Evolutionary conservation across 2,888 invertebrate genomes (phyloP).

Genomic region (Oscheius myriophilus): DNA sequence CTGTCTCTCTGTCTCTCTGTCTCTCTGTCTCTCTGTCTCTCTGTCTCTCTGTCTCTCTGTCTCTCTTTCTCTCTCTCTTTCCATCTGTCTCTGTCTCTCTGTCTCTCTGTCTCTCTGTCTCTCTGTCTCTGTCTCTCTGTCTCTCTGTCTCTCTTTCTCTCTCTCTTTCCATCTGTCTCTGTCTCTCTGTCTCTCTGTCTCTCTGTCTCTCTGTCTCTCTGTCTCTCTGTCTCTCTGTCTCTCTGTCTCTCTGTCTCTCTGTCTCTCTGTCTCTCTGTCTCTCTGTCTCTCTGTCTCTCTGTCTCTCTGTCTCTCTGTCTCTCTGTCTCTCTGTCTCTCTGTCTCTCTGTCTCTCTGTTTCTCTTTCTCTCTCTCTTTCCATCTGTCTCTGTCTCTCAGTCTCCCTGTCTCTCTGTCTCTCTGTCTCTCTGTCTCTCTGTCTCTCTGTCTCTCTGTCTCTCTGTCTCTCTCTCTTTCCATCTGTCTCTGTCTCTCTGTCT

Average conservation of each 20-base stretch:
- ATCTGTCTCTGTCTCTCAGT: background rate
- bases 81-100: background rate
- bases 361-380: background rate
- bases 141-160: constrained; percentile 6
- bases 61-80: background rate
- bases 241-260: constrained; percentile 2
- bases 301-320: background rate
- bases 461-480: background rate
- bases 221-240: background rate
- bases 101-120: background rate
- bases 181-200: background rate
- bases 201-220: background rate
- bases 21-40: too few relatives aligned
- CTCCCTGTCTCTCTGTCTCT: background rate
- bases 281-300: background rate
- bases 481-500: background rate
- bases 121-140: background rate
- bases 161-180: background rate
- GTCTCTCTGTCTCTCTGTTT: background rate
- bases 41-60: too few relatives aligned
- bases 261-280: background rate
- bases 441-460: background rate
- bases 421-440: background rate
- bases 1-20: constrained; percentile 1
- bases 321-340: constrained; percentile 1